Evolutionary conservation across 2,797 vertebrate genomes (phyloP).

Genomic region (Silurus aristotelis): DNA sequence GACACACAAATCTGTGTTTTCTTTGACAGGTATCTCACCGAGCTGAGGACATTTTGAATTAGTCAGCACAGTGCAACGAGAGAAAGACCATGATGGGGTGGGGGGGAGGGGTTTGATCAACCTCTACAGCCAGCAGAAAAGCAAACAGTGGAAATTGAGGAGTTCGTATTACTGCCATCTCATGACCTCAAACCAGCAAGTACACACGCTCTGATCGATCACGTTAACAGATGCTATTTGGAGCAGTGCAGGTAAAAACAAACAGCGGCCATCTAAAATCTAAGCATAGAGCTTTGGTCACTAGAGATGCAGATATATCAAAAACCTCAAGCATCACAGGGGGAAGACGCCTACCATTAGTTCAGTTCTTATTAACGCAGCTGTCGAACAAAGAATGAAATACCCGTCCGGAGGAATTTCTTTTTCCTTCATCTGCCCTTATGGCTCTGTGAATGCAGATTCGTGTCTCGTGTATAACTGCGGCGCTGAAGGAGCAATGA

Average conservation of each 20-base stretch:
- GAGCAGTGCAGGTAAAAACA: conserved; percentile 30
- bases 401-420: background rate
- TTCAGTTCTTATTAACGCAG: background rate
- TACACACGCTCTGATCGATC: conserved; percentile 64
- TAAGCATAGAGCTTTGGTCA: background rate
- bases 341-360: background rate
- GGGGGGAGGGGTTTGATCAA: conserved; percentile 57
- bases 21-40: conserved; percentile 33
- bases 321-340: background rate
- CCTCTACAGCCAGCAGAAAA: conserved; percentile 71
- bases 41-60: conserved; percentile 61
- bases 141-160: conserved; percentile 77
- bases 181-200: conserved; percentile 59
- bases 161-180: conserved; percentile 75
- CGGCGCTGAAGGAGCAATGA: conserved; percentile 71
- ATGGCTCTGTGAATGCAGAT: background rate
- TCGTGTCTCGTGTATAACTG: conserved; percentile 29
- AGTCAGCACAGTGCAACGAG: conserved; percentile 33
- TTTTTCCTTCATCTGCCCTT: background rate
- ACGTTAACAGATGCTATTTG: conserved; percentile 65
- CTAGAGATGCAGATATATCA: background rate
- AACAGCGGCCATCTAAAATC: conserved; percentile 4
- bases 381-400: background rate
- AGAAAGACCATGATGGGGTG: conserved; percentile 23
- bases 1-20: conserved; percentile 31